Evolutionary conservation across 2,113 vertebrate species (phyloP), one percentile per base, ranked within the genome.

Genomic region (Synchiropus splendidus): DNA sequence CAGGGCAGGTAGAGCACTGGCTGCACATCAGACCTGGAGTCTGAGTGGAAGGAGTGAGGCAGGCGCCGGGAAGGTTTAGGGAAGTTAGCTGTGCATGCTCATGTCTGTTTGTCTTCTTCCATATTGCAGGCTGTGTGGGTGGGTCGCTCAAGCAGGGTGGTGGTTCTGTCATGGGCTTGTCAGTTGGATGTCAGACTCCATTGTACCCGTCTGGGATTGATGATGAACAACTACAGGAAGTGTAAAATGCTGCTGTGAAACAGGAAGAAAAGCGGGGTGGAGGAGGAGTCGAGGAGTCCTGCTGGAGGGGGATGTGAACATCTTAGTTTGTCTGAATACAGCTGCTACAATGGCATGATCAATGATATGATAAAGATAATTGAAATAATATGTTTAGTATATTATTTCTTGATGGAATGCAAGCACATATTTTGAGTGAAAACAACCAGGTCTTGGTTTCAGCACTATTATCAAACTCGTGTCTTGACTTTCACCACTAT

Each of bases 201-300:
- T 86, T 83, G 85, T 86, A 68, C 50, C 56, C 32, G 2, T 2
- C 45, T 47, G 57, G 69, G 75, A 86, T 83, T 83, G 81, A 88
- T 86, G 80, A 42, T 70, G 75, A 64, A 63, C 55, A 76, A 76
- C 38, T 44, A 63, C 79, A 75, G 83, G 32, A 44, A 16, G 13
- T 31, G 42, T 18, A 45, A 32, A 44, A 44, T 44, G 31, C n/a
- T 83, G 81, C 86, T 85, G 79, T 42, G 72, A 72, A 63, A 67
- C 58, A 75, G 78, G 34, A 48, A 62, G 77, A 75, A 57, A 34
- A 14, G 16, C 40, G 15, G 54, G 53, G 48, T 45, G 51, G 38
- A 16, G 57, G 21, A 27, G 8, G 21, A 27, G 21, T 5, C 4
- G 21, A 8, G n/a, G n/a, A n/a, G n/a, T n/a, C n/a, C n/a, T n/a